Conservation (phyloP, 2,113 vertebrate genomes). For the Gallinago media region DNA sequence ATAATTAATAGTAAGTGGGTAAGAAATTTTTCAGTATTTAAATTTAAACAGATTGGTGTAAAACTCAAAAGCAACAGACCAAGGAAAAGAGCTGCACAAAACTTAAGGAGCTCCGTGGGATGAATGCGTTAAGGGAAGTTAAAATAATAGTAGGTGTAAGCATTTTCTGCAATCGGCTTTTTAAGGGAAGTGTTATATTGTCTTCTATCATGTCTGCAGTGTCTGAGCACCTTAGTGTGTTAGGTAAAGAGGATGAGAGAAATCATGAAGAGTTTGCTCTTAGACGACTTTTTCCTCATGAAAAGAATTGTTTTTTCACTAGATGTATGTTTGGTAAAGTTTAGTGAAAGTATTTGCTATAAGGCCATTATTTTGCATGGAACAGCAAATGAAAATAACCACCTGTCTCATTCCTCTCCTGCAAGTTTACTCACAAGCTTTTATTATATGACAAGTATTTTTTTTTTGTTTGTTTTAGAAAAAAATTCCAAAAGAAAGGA, state of each 20-base stretch:
- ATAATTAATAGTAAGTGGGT: neutral
- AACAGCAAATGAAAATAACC: neutral
- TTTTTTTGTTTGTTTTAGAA: neutral
- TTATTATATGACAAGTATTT: neutral
- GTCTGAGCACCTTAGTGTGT: neutral
- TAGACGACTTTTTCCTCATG: neutral
- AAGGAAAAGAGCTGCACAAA: neutral
- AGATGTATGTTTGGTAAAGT: neutral
- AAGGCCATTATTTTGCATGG: neutral
- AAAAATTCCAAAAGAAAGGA: neutral
- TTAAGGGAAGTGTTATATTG: neutral
- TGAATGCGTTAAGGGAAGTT: fast-evolving
- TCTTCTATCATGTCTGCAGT: neutral
- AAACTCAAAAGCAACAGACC: neutral
- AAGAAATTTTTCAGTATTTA: neutral
- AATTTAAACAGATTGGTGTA: neutral
- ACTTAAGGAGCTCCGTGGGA: neutral
- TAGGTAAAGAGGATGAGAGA: neutral
- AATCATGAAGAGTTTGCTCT: neutral
- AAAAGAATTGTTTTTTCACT: neutral
- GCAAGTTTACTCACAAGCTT: neutral
- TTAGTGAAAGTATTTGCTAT: neutral
- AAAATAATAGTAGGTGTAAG: neutral
- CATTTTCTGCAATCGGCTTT: neutral
- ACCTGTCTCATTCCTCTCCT: neutral